A percentile compares a stretch with the other conserved stretches of the same genome.
Evolutionary conservation across 2,888 invertebrate genomes (phyloP).

Genomic region (Tuberolachnus salignus): DNA sequence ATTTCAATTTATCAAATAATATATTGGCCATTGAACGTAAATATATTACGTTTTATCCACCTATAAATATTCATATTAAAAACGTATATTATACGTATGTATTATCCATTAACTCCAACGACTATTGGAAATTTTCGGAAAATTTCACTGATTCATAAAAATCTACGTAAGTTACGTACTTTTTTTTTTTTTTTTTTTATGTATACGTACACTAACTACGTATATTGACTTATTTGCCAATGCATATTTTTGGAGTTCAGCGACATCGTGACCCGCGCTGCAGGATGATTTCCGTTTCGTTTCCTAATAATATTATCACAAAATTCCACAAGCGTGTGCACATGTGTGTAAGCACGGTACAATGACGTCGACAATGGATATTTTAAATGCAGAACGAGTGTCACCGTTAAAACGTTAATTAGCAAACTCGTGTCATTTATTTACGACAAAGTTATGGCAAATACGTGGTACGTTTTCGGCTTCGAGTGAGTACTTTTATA

Average conservation of each 20-base stretch:
- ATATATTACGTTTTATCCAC: too few species aligned
- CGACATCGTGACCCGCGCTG: not conserved
- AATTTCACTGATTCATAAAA: too few species aligned
- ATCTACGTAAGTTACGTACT: too few species aligned
- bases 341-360: too few species aligned
- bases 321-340: not conserved
- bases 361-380: not conserved
- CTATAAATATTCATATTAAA: too few species aligned
- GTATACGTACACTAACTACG: too few species aligned
- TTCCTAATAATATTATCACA: not conserved
- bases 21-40: too few species aligned
- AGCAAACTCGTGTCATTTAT: conserved; percentile 3
- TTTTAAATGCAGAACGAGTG: conserved; percentile 8
- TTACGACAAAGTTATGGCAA: not conserved
- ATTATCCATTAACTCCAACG: too few species aligned
- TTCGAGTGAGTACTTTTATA: not conserved
- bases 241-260: not conserved
- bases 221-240: not conserved
- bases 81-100: too few species aligned
- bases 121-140: too few species aligned
- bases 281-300: not conserved
- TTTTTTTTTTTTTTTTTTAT: too few species aligned
- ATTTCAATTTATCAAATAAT: too few species aligned
- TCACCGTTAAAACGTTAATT: conserved; percentile 9
- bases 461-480: not conserved